Conservation (phyloP, 1,140 invertebrate species). For the Scaptomyza montana region DNA sequence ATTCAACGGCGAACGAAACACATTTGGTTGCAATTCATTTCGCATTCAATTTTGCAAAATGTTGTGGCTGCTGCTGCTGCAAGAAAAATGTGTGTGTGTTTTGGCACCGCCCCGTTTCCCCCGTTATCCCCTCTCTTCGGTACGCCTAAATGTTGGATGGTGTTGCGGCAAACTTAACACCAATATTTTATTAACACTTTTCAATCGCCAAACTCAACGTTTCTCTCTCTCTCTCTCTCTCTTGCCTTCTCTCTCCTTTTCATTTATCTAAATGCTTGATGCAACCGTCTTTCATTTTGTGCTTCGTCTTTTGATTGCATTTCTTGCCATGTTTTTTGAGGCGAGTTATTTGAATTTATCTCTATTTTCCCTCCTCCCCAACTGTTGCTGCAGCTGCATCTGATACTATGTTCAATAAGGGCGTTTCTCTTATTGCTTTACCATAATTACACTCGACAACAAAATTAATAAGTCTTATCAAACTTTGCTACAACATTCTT, state of each 20-base stretch:
- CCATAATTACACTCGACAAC: conserved; percentile 43
- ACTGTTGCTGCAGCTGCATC: conserved; percentile 2
- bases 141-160: conserved; percentile 29
- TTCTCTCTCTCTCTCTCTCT: background rate
- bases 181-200: conserved; percentile 80
- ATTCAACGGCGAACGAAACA: conserved; percentile 23
- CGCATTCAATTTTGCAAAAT: conserved; percentile 56
- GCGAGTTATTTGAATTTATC: conserved; percentile 28
- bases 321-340: conserved; percentile 27
- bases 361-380: conserved; percentile 6
- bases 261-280: background rate
- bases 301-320: conserved; percentile 66
- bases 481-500: too few relatives aligned
- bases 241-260: background rate
- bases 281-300: conserved; percentile 42
- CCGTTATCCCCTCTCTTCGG: background rate
- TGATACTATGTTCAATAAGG: conserved; percentile 24
- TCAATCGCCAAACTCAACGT: conserved; percentile 57
- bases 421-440: conserved; percentile 38
- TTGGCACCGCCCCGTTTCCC: conserved; percentile 7
- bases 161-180: conserved; percentile 66
- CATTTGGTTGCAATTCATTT: conserved; percentile 70
- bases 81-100: conserved; percentile 1
- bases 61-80: conserved; percentile 35
- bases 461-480: background rate